Evolutionary conservation across 2,797 vertebrate species (phyloP), one percentile per base, ranked within the genome.

Genomic region (Pseudocheirus occidentalis): DNA sequence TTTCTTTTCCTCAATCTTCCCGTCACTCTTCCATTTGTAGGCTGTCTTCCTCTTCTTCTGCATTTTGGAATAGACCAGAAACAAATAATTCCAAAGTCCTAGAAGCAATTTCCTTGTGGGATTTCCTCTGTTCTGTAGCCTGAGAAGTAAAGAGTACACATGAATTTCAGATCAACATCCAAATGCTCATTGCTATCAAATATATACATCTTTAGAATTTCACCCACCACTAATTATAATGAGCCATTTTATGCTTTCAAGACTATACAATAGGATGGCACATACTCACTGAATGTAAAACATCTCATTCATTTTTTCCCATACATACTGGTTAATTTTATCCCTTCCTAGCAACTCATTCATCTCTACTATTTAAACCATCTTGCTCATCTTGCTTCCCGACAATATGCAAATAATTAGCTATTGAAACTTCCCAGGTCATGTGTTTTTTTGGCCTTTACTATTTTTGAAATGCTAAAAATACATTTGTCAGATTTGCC

Each of bases 131-230:
- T 92, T 96, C 93, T 95, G 50, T 21, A 93, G 92, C 6, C 58
- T 94, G 93, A n/a, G 34, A 94, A 97, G 81, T 55, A 94, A 27
- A 81, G 18, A 34, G 0, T 53, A 24, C 27, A 94, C 14, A 53
- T 73, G 90, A 95, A 90, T 96, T 96, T 95, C 55, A 92, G 40
- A 40, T 40, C 96, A 90, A 13, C 92, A 91, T 59, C 7, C 40
- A 96, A 92, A 90, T 34, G 34, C 28, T 89, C 90, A 31, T 54
- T 53, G 40, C 13, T 27, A 94, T 3, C 3, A 40, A 53, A 55
- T 92, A 56, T 95, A 29, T 92, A 62, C 92, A 92, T 50, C 13
- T 94, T 81, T 46, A 81, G 57, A 94, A 90, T 87, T 87, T 95
- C 94, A 73, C 28, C 31, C n/a, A 91, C 18, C 2, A 24, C 11